Evolutionary conservation across 1,140 invertebrate species (phyloP), one percentile per base, ranked within the genome.

Genomic region (Leguminivora glycinivorella): DNA sequence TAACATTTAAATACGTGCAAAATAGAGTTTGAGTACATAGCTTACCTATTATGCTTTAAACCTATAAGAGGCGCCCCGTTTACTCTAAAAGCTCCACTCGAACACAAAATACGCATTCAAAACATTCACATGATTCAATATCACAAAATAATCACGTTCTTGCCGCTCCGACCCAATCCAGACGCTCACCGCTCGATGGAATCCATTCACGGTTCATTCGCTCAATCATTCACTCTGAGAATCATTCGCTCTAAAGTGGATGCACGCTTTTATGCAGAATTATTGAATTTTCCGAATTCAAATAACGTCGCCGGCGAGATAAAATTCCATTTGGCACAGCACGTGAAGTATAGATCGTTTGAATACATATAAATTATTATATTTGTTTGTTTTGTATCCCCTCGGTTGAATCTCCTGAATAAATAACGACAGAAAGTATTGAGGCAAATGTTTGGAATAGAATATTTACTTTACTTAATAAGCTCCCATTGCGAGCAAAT

Each of bases 201-300:
- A 70, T 74, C 76, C 76, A 77, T 80, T 77, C 78, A 74, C 72
- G 69, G 75, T 74, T 75, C 77, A 77, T 76, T 78, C 80, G 75
- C 75, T 76, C 80, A 76, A 79, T 81, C 77, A 81, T 72, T 81
- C 74, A 81, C 66, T 71, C 75, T 47, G 70, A 72, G 47, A 52
- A 52, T 52, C 47, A 52, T 52, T 52, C 47, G 47, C 47, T 71
- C 70, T 75, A 70, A 73, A 77, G 80, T 76, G 74, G 77, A 75
- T 79, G 75, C 79, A 79, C 73, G 73, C 70, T 78, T 81, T 81
- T 81, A 81, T 81, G 77, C 77, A 79, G 76, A 81, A 81, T 81
- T 81, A 81, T 81, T 79, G 80, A 79, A 78, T 81, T 80, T 79
- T 71, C 14, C 74, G 69, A 73, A 78, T 76, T 70, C 75, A 70